Base-by-base conservation (phyloP, 2,888 invertebrate genomes). In the Ashinkailepas kermadecensis region DNA sequence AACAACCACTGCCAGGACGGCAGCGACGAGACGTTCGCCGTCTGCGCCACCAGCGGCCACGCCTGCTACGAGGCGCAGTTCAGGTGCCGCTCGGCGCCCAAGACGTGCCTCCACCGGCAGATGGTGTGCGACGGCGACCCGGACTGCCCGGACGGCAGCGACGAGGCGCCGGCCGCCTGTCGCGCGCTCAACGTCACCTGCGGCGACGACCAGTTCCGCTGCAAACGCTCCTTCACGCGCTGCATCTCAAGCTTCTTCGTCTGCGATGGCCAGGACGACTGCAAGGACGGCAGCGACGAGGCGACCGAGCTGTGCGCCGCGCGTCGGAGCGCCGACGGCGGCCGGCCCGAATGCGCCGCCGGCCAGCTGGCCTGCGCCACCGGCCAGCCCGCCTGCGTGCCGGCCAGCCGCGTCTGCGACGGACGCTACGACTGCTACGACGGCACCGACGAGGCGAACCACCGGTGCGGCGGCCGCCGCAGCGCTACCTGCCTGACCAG, bases 201-300 rank as follows among this genome's bases (percentile, higher is more conserved):
- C 87, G 93, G 94, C 83, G 90, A 94, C 0, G 93, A 94, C 21
- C 96, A 98, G 88, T 97, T 97, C 87, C 92, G 94, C 84, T 99
- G 99, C 87, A n/a, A 23, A 10, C 67, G 67, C 67, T 94, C 93
- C 84, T 96, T 97, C 87, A 94, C 94, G 0, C 91, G 96, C 78
- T 98, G 97, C 86, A 96, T 89, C 81, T 96, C 97, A 9, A 92
- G 92, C 85, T 95, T 95, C 83, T 97, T 96, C 94, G 95, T 95
- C 87, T 99, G 98, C 86, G 97, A 99, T 88, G 94, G 95, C 0
- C 97, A 97, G 88, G 98, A 98, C 87, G 98, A 99, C 87, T 99
- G 99, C 86, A 91, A 96, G 0, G 98, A 99, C 86, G 95, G 96
- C 59, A 95, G 95, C 0, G 99, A 99, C 86, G 98, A 99, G 88